phyloP scores from a whole-genome alignment of 2,888 invertebrate species.

The Stenolophus ochropezus region DNA sequence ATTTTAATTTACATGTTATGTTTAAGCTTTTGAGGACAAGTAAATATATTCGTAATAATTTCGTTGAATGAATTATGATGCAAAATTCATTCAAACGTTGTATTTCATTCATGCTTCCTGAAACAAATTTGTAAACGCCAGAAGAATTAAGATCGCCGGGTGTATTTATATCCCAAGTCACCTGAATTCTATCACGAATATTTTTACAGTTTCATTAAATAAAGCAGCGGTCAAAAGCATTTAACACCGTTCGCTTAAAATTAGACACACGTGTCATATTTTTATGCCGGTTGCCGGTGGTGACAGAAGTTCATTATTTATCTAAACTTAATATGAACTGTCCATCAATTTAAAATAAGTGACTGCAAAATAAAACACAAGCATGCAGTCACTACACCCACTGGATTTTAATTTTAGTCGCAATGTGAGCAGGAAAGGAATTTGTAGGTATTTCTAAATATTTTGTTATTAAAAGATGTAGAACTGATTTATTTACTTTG shows the following conservation, averaged over 20 bases:
- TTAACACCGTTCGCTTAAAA: constrained; percentile 43
- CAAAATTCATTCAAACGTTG: neutral
- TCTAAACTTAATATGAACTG: constrained; percentile 49
- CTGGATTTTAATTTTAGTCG: constrained; percentile 34
- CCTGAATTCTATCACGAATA: constrained; percentile 4
- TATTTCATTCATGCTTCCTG: neutral
- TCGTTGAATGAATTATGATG: neutral
- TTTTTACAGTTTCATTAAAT: constrained; percentile 28
- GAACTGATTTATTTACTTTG: constrained; percentile 43
- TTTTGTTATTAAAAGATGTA: constrained; percentile 40
- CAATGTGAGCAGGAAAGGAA: constrained; percentile 8
- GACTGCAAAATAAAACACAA: constrained; percentile 46
- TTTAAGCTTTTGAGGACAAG: no score
- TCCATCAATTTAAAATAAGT: constrained; percentile 50
- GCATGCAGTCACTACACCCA: constrained; percentile 15
- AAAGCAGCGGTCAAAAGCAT: constrained; percentile 29
- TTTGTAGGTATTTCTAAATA: constrained; percentile 39
- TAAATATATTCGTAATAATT: neutral
- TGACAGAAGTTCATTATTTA: constrained; percentile 53
- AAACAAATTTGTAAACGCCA: neutral
- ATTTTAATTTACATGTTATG: no score
- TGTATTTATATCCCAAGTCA: constrained; percentile 8
- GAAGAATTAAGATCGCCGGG: neutral
- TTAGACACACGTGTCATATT: constrained; percentile 44
- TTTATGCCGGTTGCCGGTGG: constrained; percentile 22